Conservation (phyloP, 2,113 vertebrate genomes). For the Serilophus lunatus region DNA sequence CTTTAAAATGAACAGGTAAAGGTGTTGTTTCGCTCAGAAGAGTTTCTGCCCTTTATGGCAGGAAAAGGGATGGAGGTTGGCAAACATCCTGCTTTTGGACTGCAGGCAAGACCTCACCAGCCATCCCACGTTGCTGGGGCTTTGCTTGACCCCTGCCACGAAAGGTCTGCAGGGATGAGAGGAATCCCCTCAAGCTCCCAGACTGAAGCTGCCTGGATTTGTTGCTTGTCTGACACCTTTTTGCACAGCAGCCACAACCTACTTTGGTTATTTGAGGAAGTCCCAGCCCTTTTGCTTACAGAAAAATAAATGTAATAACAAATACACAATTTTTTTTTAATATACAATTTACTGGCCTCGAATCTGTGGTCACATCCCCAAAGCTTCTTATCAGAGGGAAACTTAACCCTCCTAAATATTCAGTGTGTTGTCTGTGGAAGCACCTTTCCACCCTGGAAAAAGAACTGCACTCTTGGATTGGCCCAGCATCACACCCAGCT, state of each 20-base stretch:
- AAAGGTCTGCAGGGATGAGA: fast-evolving
- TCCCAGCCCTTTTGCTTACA: neutral
- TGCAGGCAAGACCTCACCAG: neutral
- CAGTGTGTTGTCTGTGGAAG: neutral
- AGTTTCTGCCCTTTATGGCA: neutral
- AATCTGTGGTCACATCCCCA: neutral
- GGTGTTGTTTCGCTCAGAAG: neutral
- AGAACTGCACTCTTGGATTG: neutral
- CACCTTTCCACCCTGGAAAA: neutral
- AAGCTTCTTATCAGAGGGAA: neutral
- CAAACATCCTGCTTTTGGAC: neutral
- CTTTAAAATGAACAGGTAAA: neutral
- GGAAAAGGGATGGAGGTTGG: neutral
- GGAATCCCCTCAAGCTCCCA: neutral
- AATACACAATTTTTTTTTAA: fast-evolving
- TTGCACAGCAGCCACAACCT: neutral
- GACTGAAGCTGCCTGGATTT: neutral
- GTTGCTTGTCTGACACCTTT: neutral
- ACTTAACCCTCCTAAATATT: neutral
- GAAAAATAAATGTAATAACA: neutral
- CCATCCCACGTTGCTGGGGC: neutral
- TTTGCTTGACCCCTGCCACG: neutral
- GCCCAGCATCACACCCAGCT: neutral
- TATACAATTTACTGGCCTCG: neutral
- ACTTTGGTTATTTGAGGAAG: neutral